Evolutionary conservation across 2,888 invertebrate species (phyloP), one percentile per base, ranked within the genome.

Genomic region (Phyllotreta striolata): DNA sequence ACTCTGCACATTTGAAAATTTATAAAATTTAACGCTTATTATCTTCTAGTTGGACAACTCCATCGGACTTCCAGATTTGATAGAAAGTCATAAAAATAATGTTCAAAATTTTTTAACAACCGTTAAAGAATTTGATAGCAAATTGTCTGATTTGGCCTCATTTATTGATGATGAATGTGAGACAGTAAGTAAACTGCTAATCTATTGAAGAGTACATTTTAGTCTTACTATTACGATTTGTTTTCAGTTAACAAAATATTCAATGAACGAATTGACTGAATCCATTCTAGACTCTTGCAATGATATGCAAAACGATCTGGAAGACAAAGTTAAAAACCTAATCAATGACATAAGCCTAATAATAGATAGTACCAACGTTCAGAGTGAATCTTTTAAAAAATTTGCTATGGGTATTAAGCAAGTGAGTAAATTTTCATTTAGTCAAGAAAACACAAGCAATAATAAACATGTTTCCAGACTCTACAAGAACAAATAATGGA

Each of bases 31-130:
- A 8, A 10, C 10, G 9, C 13, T 13, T 44, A 10, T 43, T 52
- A 52, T 54, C 40, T 37, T 14, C 54, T 61, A 64, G 64, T 54
- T 64, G 12, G 43, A 64, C 7, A 44, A 40, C 13, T 64, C 39
- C 61, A 40, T 49, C 1, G 39, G 61, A 13, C 56, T 64, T 24
- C 64, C 64, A 5, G 24, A 1, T 8, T 51, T 64, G 13, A 44
- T 52, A 46, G 54, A 57, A 13, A 52, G 46, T 10, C 60, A 61
- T 47, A 37, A 47, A 3, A 38, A 1, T 6, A 39, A 64, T 34
- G 47, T 64, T 9, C 52, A 61, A 41, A 46, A 44, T 12, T 35
- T 64, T 24, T 10, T 54, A 0, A 40, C 13, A 9, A 34, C 46
- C 6, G 44, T 64, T 7, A 51, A 46, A 46, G 57, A 64, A 13